These are phyloP conservation scores for Bombus breviceps DNA, from an alignment of 1,140 invertebrate species.

Conservation along the genomic window DNA sequence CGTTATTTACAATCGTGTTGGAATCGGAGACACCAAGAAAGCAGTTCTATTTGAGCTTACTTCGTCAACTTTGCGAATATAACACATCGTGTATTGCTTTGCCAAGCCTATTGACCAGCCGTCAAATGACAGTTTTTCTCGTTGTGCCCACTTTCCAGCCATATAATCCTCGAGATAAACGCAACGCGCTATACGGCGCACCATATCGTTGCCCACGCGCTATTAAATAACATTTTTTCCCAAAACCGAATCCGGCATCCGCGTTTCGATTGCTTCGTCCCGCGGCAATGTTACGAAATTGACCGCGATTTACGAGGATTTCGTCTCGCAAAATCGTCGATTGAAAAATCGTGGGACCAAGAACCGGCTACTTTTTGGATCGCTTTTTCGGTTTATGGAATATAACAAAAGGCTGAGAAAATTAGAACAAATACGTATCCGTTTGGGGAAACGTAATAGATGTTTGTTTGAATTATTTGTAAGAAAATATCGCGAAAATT, in stretches of 20 bases:
- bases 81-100: slow-evolving; percentile 4
- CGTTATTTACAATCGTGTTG: neutral
- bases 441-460: too few species aligned
- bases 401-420: too few species aligned
- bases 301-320: neutral
- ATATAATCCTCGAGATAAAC: slow-evolving; percentile 47
- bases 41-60: slow-evolving; percentile 1
- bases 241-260: neutral
- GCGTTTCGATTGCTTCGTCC: neutral
- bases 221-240: slow-evolving; percentile 38
- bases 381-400: too few species aligned
- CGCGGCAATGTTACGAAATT: neutral
- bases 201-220: slow-evolving; percentile 36
- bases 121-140: slow-evolving; percentile 45
- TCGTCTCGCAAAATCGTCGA: too few species aligned
- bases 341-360: too few species aligned
- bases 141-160: slow-evolving; percentile 48
- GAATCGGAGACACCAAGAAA: neutral
- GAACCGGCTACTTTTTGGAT: too few species aligned
- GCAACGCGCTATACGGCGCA: neutral
- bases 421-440: too few species aligned
- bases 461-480: too few species aligned
- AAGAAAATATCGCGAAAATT: too few species aligned
- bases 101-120: slow-evolving; percentile 36
- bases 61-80: slow-evolving; percentile 17